Evolutionary conservation across 2,797 vertebrate species (phyloP).

Genomic region (Hydrocynus forskahlii): DNA sequence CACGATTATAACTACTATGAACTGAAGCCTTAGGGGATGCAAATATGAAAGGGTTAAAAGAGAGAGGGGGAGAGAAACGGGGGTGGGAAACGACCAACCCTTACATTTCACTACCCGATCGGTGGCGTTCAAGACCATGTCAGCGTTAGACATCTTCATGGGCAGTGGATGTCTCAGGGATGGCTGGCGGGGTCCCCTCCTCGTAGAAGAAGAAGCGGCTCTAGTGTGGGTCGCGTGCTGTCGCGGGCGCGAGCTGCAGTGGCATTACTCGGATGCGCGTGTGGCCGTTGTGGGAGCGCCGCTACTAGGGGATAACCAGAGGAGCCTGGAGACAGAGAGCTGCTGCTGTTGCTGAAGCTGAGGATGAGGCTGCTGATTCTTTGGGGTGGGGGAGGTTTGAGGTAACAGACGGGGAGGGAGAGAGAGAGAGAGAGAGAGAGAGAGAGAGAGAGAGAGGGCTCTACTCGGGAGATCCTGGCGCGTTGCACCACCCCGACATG

Average conservation of each 20-base stretch:
- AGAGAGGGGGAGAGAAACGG: too few species aligned
- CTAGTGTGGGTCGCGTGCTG: constrained; percentile 63
- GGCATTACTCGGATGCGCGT: constrained; percentile 79
- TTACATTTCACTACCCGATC: constrained; percentile 86
- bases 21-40: not conserved
- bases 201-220: constrained; percentile 56
- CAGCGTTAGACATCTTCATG: constrained; percentile 88
- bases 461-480: constrained; percentile 64
- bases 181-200: constrained; percentile 57
- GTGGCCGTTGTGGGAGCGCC: constrained; percentile 73
- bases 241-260: constrained; percentile 73
- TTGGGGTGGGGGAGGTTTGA: constrained; percentile 72
- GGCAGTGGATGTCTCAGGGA: constrained; percentile 55
- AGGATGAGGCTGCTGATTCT: constrained; percentile 61
- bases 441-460: constrained; percentile 55
- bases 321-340: constrained; percentile 4
- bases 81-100: constrained; percentile 38
- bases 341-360: constrained; percentile 63
- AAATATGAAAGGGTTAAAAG: not conserved
- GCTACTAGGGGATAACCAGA: constrained; percentile 60
- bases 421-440: constrained; percentile 51
- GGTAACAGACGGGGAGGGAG: constrained; percentile 49
- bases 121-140: constrained; percentile 83
- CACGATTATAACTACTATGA: too few species aligned
- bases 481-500: constrained; percentile 74